A percentile compares a stretch with the other conserved stretches of the same genome.
phyloP scores from a whole-genome alignment of 2,113 vertebrate genomes.

The Columba livia region DNA sequence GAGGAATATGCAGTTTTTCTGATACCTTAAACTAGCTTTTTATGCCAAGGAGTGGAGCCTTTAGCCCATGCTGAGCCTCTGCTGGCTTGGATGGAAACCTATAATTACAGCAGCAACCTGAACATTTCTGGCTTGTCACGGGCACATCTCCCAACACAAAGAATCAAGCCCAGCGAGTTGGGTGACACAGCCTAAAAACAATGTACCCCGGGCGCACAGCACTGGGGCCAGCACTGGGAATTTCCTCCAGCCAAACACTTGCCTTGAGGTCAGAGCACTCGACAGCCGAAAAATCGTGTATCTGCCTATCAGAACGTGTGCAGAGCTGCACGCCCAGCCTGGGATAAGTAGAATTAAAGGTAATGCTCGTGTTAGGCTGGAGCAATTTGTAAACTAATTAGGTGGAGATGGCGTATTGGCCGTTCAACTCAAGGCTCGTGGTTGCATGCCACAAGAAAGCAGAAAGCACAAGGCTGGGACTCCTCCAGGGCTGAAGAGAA shows the following conservation, averaged over 20 bases:
- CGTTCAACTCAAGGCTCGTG: accelerated
- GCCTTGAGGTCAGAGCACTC: neutral
- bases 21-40: neutral
- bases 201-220: neutral
- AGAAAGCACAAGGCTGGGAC: neutral
- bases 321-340: accelerated
- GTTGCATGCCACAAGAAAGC: neutral
- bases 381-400: neutral
- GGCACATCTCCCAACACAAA: neutral
- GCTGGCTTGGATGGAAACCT: neutral
- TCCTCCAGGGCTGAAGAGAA: neutral
- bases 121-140: neutral
- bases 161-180: conserved; percentile 2
- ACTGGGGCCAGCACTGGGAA: neutral
- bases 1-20: neutral
- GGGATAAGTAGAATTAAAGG: neutral
- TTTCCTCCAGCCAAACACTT: neutral
- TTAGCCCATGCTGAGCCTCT: neutral
- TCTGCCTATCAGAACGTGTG: accelerated
- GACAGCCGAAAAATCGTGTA: accelerated
- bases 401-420: accelerated
- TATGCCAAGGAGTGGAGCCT: accelerated
- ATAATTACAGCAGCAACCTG: conserved; percentile 7
- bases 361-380: no score
- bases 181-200: neutral